Evolutionary conservation across 2,113 vertebrate species (phyloP), one percentile per base, ranked within the genome.

Genomic region (Neodon shergylaensis): DNA sequence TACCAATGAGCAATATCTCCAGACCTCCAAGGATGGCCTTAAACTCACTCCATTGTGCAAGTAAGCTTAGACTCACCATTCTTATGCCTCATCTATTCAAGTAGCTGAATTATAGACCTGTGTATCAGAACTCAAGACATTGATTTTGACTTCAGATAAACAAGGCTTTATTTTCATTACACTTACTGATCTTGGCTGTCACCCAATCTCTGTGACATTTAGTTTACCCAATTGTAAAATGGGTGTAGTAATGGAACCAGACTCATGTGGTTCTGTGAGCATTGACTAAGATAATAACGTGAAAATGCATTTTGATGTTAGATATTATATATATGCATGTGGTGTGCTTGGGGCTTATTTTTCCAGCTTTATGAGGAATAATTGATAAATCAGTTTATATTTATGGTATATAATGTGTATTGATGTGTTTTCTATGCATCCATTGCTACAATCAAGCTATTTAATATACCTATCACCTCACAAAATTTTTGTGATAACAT

Each of bases 161-260:
- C 5, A 52, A 58, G n/a, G 5, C 42, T 76, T 77, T 81, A 39
- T 72, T 89, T 88, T 42, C 58, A 14, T 19, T 95, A 47, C 65
- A 6, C 42, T 85, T 42, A 11, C 24, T 85, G 9, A 70, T 16
- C 36, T 78, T 28, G 12, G 14, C 5, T 36, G 47, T 54, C 8
- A 16, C 28, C 39, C n/a, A 33, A 13, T 95, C n/a, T 90, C 3
- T 58, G 28, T 70, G 36, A 95, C 42, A 24, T 44, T 86, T 63
- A 61, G 68, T 93, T 95, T 94, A n/a, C 36, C 72, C 77, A 19
- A 6, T 13, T 76, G 42, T 90, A 83, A 68, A 36, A 78, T 70
- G 86, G 21, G n/a, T 3, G 72, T 58, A 4, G 58, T 72, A 39
- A 31, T 33, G 22, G 73, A 14, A 6, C 61, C 66, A 72, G 58